phyloP scores from a whole-genome alignment of 2,113 vertebrate genomes.

The Castor canadensis region DNA sequence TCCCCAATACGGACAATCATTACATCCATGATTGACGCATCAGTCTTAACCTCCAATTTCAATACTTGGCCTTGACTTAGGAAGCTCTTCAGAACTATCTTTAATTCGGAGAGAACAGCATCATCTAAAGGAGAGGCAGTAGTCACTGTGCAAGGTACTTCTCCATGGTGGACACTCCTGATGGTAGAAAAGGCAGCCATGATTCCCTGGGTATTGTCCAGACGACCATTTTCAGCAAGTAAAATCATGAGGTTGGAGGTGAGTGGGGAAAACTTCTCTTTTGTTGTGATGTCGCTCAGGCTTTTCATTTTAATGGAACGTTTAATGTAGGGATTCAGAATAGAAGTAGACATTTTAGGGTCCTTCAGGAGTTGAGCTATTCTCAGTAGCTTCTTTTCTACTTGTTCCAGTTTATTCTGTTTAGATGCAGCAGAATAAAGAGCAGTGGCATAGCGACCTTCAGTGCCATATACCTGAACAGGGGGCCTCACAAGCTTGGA shows the following conservation, averaged over 20 bases:
- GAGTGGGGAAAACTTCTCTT: slow-evolving; percentile 90
- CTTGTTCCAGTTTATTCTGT: slow-evolving; percentile 94
- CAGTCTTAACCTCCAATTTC: slow-evolving; percentile 93
- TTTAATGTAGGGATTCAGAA: slow-evolving; percentile 94
- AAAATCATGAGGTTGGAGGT: slow-evolving; percentile 93
- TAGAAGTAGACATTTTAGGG: slow-evolving; percentile 87
- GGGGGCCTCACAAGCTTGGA: slow-evolving; percentile 89
- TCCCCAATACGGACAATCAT: slow-evolving; percentile 98
- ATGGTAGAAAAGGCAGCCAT: slow-evolving; percentile 92
- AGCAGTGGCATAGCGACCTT: slow-evolving; percentile 96
- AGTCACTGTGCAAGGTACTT: slow-evolving; percentile 92
- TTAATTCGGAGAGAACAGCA: slow-evolving; percentile 90
- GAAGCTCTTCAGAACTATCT: slow-evolving; percentile 91
- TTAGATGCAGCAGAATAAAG: slow-evolving; percentile 93
- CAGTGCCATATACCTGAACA: slow-evolving; percentile 87
- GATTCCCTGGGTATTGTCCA: slow-evolving; percentile 86
- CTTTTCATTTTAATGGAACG: slow-evolving; percentile 89
- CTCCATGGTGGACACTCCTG: slow-evolving; percentile 94
- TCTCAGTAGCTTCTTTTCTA: slow-evolving; percentile 91
- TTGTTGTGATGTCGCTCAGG: slow-evolving; percentile 85
- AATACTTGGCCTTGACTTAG: slow-evolving; percentile 91
- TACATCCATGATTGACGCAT: slow-evolving; percentile 93
- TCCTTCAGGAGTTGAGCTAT: slow-evolving; percentile 89
- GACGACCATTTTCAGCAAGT: slow-evolving; percentile 94
- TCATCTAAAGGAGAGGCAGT: slow-evolving; percentile 93